Base-by-base conservation (phyloP, 2,888 invertebrate genomes). In the Platynereis dumerilii region DNA sequence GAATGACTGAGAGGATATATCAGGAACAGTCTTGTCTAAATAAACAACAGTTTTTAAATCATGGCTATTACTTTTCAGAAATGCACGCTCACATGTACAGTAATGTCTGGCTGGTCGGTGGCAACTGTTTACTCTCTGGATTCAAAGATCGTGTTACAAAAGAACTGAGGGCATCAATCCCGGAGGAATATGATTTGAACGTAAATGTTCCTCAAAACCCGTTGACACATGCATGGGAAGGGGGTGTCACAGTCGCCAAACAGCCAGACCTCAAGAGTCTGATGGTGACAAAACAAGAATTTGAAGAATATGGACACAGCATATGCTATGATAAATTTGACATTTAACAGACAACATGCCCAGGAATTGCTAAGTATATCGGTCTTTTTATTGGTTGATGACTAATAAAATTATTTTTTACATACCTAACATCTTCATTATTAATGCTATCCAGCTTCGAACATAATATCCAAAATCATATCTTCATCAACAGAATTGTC, bases 201-300 rank as follows among this genome's bases (percentile, higher is more conserved):
- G 89, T 96, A 0, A 87, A 2, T 64, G 39, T 59, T 52, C 48
- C 17, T 69, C 87, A 80, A 69, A 92, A 92, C 78, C 93, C 96
- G 0, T 82, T 91, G 1, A 90, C 90, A 0, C 93, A 93, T 82
- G 89, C 94, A 0, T 97, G 96, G 96, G 88, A 91, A 76, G 96
- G 96, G 2, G 97, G 95, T 0, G 90, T 89, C 72, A 83, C 88
- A 53, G 85, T 96, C 52, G 89, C 92, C 2, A 86, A 89, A 73
- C 91, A 92, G 80, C 91, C 7, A 88, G 90, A 71, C 48, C 92
- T 95, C 66, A 68, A 72, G 12, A 27, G 52, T 2, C 81, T 83
- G 58, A 86, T 91, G 68, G 89, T 95, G 1, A 91, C 92, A 0
- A 90, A 89, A 75, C 91, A 92, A 72, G 92, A 95, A 75, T 97